Evolutionary conservation across 1,140 invertebrate genomes (phyloP), one percentile per base, ranked within the genome.

Genomic region (Telenomus remus): DNA sequence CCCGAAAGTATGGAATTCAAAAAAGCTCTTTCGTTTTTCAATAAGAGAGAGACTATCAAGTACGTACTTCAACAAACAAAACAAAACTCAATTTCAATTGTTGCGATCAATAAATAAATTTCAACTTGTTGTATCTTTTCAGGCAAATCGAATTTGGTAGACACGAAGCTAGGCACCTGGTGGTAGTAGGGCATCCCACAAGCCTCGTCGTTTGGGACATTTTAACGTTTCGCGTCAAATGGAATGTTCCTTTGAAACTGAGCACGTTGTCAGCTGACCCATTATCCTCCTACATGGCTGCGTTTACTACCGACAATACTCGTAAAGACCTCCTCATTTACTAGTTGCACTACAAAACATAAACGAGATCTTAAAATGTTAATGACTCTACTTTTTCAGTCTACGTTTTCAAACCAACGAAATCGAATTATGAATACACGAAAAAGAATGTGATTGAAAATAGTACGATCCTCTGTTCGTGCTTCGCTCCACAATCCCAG

Each of bases 191-290:
- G 11, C 91, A 90, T 53, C 78, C 87, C 0, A 79, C 88, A 34
- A 87, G 90, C 56, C 78, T 95, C 1, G 87, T 89, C 27, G 91
- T 93, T 6, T 95, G 94, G 94, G 92, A 94, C 88, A 82, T 95
- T 16, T 84, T 94, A 50, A 92, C 91, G 1, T 87, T 93, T 1
- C 89, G 89, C 4, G 72, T 94, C 42, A 83, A 88, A 5, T 91
- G 91, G 89, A 89, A 89, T 68, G 89, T 94, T 35, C 85, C 89
- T 2, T 77, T 93, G 34, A 83, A 86, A 42, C 80, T 90, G 0
- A 78, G 83, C 10, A 83, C 87, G 42, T 81, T 94, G 16, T 75
- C 90, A 15, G 79, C 89, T 39, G 93, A 95, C 87, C 89, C 90
- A 11, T 80, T 89, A 4, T 91, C 92, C 11, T 90, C 89, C 39